Evolutionary conservation across 2,113 vertebrate species (phyloP), one percentile per base, ranked within the genome.

Genomic region (Spermophilus dauricus): DNA sequence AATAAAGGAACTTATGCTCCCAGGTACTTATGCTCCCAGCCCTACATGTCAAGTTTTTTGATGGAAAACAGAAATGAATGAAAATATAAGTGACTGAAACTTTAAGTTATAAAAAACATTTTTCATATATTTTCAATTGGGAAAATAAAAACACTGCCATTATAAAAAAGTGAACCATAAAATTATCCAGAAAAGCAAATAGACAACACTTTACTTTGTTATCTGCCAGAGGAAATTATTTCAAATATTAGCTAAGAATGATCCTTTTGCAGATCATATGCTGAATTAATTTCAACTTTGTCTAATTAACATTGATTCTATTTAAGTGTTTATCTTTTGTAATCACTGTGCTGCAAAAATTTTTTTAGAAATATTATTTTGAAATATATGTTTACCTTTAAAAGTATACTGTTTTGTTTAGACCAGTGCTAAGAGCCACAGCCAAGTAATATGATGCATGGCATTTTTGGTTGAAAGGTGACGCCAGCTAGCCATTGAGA

Each of bases 61-160:
- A 28, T 75, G 73, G 83, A 78, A 90, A 26, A 84, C 24, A 34
- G 28, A 77, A 75, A 65, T 30, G 78, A 93, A 67, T 30, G 9
- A 89, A 86, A 77, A 63, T 78, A 83, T 95, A 67, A 72, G 42
- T 45, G 5, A 91, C 11, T 77, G 53, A 87, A 95, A 94, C n/a
- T 78, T 89, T 63, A 93, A 86, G 45, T 45, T 69, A 22, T 51
- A 92, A 13, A 53, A 93, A 93, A 94, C 30, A 30, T 18, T 82
- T 75, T 56, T 86, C 48, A 92, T 56, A n/a, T 89, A 65, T 63
- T 85, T 85, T 78, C 42, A 88, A 18, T 16, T 72, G 53, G 77
- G 83, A 26, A 72, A 90, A 93, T 65, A 85, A 39, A 94, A 86
- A 58, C 58, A 61, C 45, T 48, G 28, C 56, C n/a, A 86, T 45